These are phyloP conservation scores for Leptinotarsa texana DNA, from an alignment of 1,140 invertebrate species.

Conservation along the genomic window DNA sequence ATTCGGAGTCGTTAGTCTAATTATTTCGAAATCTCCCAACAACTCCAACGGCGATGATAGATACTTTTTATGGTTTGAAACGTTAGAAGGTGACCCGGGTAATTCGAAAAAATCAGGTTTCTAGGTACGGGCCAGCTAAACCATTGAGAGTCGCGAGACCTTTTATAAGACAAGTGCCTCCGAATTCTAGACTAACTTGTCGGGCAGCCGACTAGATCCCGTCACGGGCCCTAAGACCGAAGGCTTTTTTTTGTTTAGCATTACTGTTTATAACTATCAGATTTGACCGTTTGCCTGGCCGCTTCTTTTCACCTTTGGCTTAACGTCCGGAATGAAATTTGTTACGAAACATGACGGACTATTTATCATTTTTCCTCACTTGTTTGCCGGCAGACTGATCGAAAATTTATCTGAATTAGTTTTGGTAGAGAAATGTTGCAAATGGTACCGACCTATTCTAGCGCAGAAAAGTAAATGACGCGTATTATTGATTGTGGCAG, in stretches of 20 bases:
- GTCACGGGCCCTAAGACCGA: neutral
- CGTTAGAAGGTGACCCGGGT: conserved; percentile 13
- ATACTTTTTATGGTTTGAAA: conserved; percentile 1
- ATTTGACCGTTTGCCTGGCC: conserved; percentile 17
- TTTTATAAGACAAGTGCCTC: conserved; percentile 13
- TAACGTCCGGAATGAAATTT: conserved; percentile 9
- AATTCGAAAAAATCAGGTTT: conserved; percentile 17
- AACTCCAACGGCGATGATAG: neutral
- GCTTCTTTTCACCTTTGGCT: conserved; percentile 14
- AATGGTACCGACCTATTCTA: too few relatives aligned
- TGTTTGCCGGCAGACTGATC: too few relatives aligned
- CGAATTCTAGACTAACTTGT: conserved; percentile 14
- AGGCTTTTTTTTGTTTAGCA: conserved; percentile 4
- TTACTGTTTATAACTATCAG: conserved; percentile 16
- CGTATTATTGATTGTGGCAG: too few relatives aligned
- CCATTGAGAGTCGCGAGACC: neutral
- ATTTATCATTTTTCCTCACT: conserved; percentile 10
- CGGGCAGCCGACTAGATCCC: conserved; percentile 3
- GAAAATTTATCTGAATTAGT: too few relatives aligned
- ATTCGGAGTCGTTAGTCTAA: neutral
- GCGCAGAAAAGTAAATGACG: too few relatives aligned
- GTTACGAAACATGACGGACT: conserved; percentile 5
- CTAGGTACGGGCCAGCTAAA: conserved; percentile 12
- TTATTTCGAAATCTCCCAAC: conserved; percentile 8
- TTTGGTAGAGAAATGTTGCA: too few relatives aligned